phyloP scores from a whole-genome alignment of 2,113 vertebrate genomes.

The Cinclus mexicanus region DNA sequence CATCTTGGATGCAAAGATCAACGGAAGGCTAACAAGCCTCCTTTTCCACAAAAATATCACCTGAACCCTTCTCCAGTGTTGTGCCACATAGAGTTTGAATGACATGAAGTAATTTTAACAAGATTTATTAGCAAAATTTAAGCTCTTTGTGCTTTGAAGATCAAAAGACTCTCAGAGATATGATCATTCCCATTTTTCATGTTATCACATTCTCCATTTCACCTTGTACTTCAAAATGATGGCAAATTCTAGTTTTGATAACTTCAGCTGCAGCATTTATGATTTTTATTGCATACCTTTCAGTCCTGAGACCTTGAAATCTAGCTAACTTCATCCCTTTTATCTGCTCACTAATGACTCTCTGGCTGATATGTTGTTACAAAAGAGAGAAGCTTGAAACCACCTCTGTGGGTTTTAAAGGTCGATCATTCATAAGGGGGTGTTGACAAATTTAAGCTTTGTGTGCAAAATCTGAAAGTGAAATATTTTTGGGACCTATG shows the following conservation, averaged over 20 bases:
- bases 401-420: neutral
- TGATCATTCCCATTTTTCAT: slow-evolving; percentile 46
- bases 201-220: slow-evolving; percentile 16
- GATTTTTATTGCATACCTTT: neutral
- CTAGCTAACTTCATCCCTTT: neutral
- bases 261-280: neutral
- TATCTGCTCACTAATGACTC: neutral
- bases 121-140: slow-evolving; percentile 44
- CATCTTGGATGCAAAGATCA: neutral
- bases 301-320: neutral
- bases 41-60: neutral
- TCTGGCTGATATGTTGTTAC: neutral
- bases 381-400: neutral
- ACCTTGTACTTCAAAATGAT: slow-evolving; percentile 18
- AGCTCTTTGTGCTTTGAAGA: slow-evolving; percentile 34
- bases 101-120: slow-evolving; percentile 12
- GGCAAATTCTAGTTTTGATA: neutral
- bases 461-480: neutral
- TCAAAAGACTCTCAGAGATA: slow-evolving; percentile 34
- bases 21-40: neutral
- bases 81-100: neutral
- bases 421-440: neutral
- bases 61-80: neutral
- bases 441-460: neutral
- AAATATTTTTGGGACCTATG: neutral